Evolutionary conservation across 2,797 vertebrate genomes (phyloP).

Genomic region (Pangasius macronema): DNA sequence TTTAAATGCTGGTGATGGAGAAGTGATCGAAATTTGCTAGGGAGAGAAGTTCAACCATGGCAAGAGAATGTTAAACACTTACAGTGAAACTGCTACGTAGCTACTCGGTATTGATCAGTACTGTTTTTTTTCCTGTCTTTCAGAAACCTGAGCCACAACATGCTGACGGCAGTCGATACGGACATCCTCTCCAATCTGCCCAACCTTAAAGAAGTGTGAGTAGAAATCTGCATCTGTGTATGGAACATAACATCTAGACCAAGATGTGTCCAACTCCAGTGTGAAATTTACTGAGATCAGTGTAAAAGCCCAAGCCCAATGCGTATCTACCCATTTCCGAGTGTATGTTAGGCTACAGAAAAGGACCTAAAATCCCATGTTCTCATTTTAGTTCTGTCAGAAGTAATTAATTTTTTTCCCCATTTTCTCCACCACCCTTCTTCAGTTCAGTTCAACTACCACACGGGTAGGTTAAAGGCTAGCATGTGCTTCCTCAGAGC

Average conservation of each 20-base stretch:
- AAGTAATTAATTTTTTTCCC: neutral
- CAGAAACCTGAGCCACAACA: conserved; percentile 96
- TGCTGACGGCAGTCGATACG: conserved; percentile 80
- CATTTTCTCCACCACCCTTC: neutral
- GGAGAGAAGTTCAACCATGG: neutral
- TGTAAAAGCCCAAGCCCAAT: no score
- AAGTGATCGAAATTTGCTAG: neutral
- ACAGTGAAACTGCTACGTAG: neutral
- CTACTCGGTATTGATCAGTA: conserved; percentile 26
- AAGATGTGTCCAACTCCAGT: neutral
- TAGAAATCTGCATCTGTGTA: conserved; percentile 60
- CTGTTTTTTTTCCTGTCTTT: conserved; percentile 56
- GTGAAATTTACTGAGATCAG: neutral
- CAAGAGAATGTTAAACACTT: neutral
- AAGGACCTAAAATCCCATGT: neutral
- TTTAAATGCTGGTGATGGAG: conserved; percentile 7
- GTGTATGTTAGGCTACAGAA: neutral
- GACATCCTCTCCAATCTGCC: conserved; percentile 82
- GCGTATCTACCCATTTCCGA: neutral
- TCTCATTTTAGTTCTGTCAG: neutral
- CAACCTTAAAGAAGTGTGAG: conserved; percentile 93
- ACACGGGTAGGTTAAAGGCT: neutral
- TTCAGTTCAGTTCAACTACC: neutral
- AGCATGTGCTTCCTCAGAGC: neutral
- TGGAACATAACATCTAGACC: neutral